phyloP scores from a whole-genome alignment of 2,113 vertebrate genomes.

The Irena cyanogastra region DNA sequence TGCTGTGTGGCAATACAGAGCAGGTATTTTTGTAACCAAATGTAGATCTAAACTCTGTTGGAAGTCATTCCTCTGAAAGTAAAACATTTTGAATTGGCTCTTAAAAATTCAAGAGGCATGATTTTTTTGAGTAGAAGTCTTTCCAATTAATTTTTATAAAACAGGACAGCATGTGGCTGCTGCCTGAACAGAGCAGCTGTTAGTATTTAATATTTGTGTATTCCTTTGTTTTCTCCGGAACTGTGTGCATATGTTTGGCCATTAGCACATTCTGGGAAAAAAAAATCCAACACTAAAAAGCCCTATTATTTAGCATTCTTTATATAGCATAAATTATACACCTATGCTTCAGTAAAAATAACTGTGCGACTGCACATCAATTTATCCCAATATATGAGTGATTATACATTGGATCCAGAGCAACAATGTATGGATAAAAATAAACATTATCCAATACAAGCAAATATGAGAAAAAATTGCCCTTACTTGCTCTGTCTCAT shows the following conservation, averaged over 20 bases:
- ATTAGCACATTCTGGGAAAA: background rate
- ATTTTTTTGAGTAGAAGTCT: background rate
- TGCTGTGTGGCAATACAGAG: background rate
- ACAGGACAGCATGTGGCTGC: constrained; percentile 26
- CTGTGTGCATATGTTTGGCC: constrained; percentile 31
- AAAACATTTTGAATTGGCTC: background rate
- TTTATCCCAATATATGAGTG: background rate
- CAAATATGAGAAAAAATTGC: background rate
- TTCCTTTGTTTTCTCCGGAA: constrained; percentile 47
- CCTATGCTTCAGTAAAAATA: constrained; percentile 14
- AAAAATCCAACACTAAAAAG: background rate
- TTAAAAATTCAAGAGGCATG: constrained; percentile 3
- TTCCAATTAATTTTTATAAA: constrained; percentile 19
- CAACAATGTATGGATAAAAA: background rate
- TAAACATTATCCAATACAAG: background rate
- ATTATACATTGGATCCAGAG: background rate
- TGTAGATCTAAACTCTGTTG: background rate
- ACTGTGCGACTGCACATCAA: background rate
- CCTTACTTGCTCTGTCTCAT: background rate
- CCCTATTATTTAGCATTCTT: constrained; percentile 10
- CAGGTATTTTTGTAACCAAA: background rate
- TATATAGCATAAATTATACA: background rate
- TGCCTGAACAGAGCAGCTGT: constrained; percentile 23
- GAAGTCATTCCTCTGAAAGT: background rate
- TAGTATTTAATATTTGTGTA: background rate